Conservation (phyloP, 2,888 invertebrate genomes). For the Tinea trinotella region DNA sequence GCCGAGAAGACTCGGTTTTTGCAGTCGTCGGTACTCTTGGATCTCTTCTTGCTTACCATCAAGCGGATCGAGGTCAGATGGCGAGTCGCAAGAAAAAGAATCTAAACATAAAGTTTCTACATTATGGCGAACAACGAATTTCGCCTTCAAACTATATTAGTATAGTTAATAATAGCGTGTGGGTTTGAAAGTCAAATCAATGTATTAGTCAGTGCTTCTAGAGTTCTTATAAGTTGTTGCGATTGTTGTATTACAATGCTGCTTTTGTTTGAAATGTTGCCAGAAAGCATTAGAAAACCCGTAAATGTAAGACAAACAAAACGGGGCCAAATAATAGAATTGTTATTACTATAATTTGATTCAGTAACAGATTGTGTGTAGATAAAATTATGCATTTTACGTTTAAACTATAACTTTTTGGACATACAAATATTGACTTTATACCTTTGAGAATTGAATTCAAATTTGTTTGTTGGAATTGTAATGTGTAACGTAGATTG, state of each 20-base stretch:
- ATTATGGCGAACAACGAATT: too few relatives aligned
- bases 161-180: background rate
- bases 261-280: background rate
- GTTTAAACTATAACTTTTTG: background rate
- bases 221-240: background rate
- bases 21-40: too few relatives aligned
- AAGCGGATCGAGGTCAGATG: too few relatives aligned
- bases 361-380: background rate
- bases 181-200: background rate
- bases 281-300: background rate
- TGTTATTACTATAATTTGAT: constrained; percentile 5
- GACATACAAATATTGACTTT: too few relatives aligned
- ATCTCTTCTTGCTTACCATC: too few relatives aligned
- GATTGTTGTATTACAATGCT: background rate
- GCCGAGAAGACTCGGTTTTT: too few relatives aligned
- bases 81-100: too few relatives aligned
- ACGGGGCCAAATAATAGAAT: background rate
- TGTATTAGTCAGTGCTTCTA: background rate
- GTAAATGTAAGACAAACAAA: background rate
- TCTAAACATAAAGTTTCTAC: too few relatives aligned
- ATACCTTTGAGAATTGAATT: background rate
- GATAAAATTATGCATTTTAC: background rate
- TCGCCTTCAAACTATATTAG: background rate
- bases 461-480: background rate
- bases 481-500: background rate